Conservation (phyloP, 2,797 vertebrate genomes). For the Cirrhinus molitorella region DNA sequence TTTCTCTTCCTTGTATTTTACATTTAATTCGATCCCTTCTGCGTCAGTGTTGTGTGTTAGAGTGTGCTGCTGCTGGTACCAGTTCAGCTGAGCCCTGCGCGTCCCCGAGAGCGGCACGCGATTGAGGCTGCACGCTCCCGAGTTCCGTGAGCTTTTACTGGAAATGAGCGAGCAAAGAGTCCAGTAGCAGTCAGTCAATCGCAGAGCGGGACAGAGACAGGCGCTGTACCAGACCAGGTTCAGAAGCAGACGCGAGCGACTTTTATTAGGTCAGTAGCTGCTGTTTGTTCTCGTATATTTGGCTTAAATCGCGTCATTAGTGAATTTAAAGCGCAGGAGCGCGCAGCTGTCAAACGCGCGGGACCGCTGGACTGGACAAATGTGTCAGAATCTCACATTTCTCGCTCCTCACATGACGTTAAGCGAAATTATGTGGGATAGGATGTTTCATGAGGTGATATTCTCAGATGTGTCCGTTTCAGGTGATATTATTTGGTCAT, state of each 20-base stretch:
- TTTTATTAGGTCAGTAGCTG: neutral
- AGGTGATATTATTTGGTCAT: neutral
- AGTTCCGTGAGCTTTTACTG: neutral
- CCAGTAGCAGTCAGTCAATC: neutral
- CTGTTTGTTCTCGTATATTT: too few species aligned
- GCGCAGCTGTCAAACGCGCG: neutral
- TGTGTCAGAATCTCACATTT: neutral
- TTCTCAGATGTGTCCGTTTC: neutral
- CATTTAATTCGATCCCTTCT: too few species aligned
- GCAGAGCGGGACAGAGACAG: constrained; percentile 2
- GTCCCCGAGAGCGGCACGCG: neutral
- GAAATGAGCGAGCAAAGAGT: neutral
- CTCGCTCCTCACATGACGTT: neutral
- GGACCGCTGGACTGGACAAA: neutral
- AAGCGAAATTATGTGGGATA: neutral
- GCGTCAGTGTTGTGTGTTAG: too few species aligned
- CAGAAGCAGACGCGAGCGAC: neutral
- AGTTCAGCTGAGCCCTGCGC: neutral
- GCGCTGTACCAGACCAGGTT: neutral
- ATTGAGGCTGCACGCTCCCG: neutral
- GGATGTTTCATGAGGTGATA: neutral
- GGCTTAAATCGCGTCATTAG: neutral
- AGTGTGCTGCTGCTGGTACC: neutral
- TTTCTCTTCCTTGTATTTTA: neutral
- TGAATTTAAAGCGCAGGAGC: neutral